These are phyloP conservation scores for Cololabis saira DNA, from an alignment of 2,113 vertebrate species.

Conservation along the genomic window DNA sequence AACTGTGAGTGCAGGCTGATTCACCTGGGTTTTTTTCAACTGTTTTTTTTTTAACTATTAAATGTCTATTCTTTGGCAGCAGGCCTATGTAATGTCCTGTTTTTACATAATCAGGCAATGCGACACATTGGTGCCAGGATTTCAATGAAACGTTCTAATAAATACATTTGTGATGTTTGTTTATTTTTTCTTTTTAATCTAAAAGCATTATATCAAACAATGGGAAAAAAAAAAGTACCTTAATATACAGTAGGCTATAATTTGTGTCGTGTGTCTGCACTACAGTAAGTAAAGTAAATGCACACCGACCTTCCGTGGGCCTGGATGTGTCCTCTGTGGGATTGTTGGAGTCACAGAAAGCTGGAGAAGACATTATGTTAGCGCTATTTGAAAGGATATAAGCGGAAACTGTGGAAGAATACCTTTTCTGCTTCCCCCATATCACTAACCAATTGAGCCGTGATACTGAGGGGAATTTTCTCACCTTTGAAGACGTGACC, in stretches of 20 bases:
- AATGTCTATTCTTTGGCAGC: slow-evolving; percentile 62
- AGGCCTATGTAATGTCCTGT: slow-evolving; percentile 50
- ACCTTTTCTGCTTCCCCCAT: slow-evolving; percentile 34
- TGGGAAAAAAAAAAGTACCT: slow-evolving; percentile 2
- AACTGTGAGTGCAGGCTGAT: slow-evolving; percentile 15
- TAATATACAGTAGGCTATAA: neutral
- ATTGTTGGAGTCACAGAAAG: slow-evolving; percentile 45
- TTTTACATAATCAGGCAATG: slow-evolving; percentile 51
- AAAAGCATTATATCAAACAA: neutral
- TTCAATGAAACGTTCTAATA: slow-evolving; percentile 24
- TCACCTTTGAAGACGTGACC: slow-evolving; percentile 71
- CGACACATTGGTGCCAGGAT: slow-evolving; percentile 51
- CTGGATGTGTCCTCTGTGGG: slow-evolving; percentile 30
- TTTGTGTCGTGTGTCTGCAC: slow-evolving; percentile 11
- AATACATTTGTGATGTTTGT: neutral
- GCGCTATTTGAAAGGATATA: slow-evolving; percentile 59
- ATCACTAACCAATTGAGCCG: slow-evolving; percentile 42
- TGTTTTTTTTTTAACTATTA: slow-evolving; percentile 48
- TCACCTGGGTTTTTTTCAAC: slow-evolving; percentile 16
- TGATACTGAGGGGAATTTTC: slow-evolving; percentile 45
- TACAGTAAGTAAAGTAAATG: slow-evolving; percentile 18
- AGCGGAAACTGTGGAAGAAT: slow-evolving; percentile 68
- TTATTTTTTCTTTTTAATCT: neutral
- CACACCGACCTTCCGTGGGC: slow-evolving; percentile 6
- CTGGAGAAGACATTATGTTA: slow-evolving; percentile 69